A percentile compares a stretch with the other conserved stretches of the same genome.
Evolutionary conservation across 2,888 invertebrate species (phyloP).

Genomic region (Marasmarcha lunaedactyla): DNA sequence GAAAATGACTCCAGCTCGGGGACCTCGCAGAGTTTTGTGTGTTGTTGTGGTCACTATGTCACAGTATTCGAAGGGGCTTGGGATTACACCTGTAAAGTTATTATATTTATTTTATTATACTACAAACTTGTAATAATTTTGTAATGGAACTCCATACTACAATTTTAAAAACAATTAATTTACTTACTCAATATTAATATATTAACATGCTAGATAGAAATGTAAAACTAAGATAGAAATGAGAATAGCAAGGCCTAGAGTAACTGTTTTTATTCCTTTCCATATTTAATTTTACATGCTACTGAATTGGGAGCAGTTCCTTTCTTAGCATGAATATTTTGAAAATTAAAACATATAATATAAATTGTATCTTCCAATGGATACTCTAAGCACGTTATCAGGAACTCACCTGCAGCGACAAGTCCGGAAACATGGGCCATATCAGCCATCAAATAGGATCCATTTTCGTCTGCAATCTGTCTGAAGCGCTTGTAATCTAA

Average conservation of each 20-base stretch:
- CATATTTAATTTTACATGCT: no score
- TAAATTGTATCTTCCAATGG: no score
- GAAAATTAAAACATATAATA: no score
- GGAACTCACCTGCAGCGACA: constrained; percentile 79
- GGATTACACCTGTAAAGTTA: constrained; percentile 73
- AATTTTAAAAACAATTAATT: no score
- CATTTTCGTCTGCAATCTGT: constrained; percentile 84
- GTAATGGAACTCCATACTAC: constrained; percentile 1
- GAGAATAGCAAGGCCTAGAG: no score
- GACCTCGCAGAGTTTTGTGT: constrained; percentile 93
- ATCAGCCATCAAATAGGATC: constrained; percentile 90
- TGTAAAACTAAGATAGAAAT: no score
- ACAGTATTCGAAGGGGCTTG: constrained; percentile 90
- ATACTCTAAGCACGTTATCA: no score
- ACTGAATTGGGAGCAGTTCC: no score
- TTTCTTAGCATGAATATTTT: no score
- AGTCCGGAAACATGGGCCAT: constrained; percentile 97
- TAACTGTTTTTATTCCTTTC: no score
- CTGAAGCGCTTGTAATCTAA: constrained; percentile 92
- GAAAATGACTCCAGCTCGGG: constrained; percentile 91
- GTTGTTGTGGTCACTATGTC: constrained; percentile 96
- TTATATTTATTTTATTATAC: constrained; percentile 2
- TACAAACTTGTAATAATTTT: constrained; percentile 1
- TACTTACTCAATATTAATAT: no score
- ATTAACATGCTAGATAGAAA: no score